A percentile compares a stretch with the other conserved stretches of the same genome.
phyloP scores from a whole-genome alignment of 2,797 vertebrate species.

The Myoxocephalus aenaeus region DNA sequence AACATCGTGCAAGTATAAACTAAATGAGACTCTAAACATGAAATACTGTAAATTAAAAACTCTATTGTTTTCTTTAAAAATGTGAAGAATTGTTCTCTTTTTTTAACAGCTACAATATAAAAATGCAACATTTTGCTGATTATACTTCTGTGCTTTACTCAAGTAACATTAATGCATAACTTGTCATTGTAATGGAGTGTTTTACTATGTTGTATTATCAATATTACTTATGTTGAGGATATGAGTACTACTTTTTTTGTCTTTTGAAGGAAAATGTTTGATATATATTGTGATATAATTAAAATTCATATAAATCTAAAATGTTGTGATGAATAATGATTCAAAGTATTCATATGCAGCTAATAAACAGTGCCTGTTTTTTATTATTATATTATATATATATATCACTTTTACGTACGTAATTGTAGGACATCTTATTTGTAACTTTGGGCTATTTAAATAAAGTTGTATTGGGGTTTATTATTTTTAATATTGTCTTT shows the following conservation, averaged over 20 bases:
- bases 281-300: background rate
- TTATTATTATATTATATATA: background rate
- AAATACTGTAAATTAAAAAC: background rate
- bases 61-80: background rate
- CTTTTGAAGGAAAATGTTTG: background rate
- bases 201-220: background rate
- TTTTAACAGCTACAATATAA: background rate
- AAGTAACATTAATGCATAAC: background rate
- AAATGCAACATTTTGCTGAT: background rate
- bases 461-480: background rate
- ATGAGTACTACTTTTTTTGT: background rate
- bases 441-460: background rate
- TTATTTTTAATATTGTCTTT: background rate
- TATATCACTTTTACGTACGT: background rate
- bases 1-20: background rate
- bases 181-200: background rate
- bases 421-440: background rate
- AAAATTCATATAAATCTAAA: background rate
- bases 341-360: background rate
- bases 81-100: background rate
- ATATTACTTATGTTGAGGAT: background rate
- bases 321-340: background rate
- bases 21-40: background rate
- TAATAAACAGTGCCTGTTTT: background rate
- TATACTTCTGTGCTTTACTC: background rate